phyloP scores from a whole-genome alignment of 2,113 vertebrate genomes.

The Syngnathus scovelli region DNA sequence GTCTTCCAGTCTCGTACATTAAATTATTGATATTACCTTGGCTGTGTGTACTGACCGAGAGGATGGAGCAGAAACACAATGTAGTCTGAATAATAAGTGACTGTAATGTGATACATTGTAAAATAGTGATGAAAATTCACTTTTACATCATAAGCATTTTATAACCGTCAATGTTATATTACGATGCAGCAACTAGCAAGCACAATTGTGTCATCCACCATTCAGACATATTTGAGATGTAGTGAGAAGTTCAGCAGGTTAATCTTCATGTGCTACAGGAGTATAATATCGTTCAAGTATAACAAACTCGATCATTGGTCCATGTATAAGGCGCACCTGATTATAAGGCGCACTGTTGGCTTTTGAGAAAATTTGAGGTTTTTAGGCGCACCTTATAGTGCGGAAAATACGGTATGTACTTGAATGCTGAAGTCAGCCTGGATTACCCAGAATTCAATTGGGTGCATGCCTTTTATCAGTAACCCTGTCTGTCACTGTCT shows the following conservation, averaged over 20 bases:
- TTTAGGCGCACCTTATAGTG: too few relatives aligned
- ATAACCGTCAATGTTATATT: not conserved
- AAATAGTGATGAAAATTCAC: constrained; percentile 21
- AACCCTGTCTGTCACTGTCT: constrained; percentile 29
- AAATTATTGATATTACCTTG: constrained; percentile 56
- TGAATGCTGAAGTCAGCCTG: too few relatives aligned
- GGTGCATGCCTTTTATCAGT: not conserved
- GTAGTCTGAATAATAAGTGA: constrained; percentile 26
- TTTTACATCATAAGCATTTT: constrained; percentile 6
- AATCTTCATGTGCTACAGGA: too few relatives aligned
- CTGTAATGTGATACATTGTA: constrained; percentile 9
- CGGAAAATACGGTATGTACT: too few relatives aligned
- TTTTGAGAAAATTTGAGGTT: too few relatives aligned
- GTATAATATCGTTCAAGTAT: too few relatives aligned
- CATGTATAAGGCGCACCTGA: too few relatives aligned
- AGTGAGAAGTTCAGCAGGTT: too few relatives aligned
- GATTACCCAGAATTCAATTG: not conserved
- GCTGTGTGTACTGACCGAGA: constrained; percentile 36
- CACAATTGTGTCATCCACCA: not conserved
- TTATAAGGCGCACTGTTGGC: too few relatives aligned
- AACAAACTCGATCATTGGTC: too few relatives aligned
- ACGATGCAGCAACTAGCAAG: not conserved
- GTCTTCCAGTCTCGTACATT: constrained; percentile 46
- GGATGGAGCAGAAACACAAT: constrained; percentile 39
- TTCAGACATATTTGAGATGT: not conserved